A percentile compares a stretch with the other conserved stretches of the same genome.
These are phyloP conservation scores for Lasioglossum albipes DNA, from an alignment of 1,140 invertebrate genomes.

Conservation along the genomic window DNA sequence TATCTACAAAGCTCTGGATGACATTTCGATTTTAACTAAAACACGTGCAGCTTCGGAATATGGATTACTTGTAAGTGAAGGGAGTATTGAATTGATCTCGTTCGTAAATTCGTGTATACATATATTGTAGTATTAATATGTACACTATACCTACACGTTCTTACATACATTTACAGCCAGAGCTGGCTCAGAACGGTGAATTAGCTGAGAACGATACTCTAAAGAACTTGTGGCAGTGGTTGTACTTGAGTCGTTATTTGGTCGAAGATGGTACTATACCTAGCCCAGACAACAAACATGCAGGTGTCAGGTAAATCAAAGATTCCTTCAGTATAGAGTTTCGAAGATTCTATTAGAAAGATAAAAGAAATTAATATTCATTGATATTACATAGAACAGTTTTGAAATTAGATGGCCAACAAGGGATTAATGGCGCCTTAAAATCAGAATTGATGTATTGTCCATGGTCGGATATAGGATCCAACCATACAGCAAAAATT, in stretches of 20 bases:
- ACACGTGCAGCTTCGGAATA: constrained; percentile 87
- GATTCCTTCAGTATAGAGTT: constrained; percentile 8
- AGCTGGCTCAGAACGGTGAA: constrained; percentile 83
- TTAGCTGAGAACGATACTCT: constrained; percentile 84
- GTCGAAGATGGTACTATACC: constrained; percentile 85
- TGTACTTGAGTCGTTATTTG: constrained; percentile 86
- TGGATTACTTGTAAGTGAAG: constrained; percentile 85
- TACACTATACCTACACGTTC: background rate
- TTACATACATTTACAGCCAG: constrained; percentile 62
- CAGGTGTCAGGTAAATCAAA: constrained; percentile 82
- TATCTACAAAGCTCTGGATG: constrained; percentile 82
- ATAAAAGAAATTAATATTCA: constrained; percentile 15
- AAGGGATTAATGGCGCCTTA: constrained; percentile 69
- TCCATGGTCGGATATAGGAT: constrained; percentile 77
- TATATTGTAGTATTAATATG: no score
- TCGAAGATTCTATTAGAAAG: background rate
- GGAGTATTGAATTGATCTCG: constrained; percentile 22
- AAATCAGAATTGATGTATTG: constrained; percentile 75
- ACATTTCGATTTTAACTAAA: constrained; percentile 88
- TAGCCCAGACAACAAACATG: constrained; percentile 83
- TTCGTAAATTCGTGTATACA: constrained; percentile 2
- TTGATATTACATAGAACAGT: constrained; percentile 69
- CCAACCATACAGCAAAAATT: constrained; percentile 76
- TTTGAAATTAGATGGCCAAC: constrained; percentile 74
- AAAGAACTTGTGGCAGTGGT: constrained; percentile 87